Percentiles rank a stretch among this genome's conserved stretches.
Evolutionary conservation across 2,113 vertebrate species (phyloP).

Genomic region (Cyprinodon variegatus): DNA sequence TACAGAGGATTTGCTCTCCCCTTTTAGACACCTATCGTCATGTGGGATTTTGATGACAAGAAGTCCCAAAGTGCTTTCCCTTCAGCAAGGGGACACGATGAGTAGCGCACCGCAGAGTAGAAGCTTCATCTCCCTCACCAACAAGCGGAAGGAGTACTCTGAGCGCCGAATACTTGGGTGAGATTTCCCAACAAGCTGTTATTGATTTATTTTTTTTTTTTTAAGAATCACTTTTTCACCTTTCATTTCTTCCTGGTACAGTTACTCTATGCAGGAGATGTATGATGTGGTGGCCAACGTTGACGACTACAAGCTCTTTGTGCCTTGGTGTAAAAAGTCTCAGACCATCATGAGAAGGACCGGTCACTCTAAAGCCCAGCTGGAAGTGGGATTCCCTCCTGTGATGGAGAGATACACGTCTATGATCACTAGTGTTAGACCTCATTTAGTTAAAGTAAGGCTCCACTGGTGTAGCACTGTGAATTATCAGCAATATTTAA

Average conservation of each 20-base stretch:
- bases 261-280: slow-evolving; percentile 97
- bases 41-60: slow-evolving; percentile 82
- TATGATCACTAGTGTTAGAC: slow-evolving; percentile 89
- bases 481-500: not conserved
- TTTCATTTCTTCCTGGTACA: slow-evolving; percentile 36
- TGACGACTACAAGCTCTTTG: slow-evolving; percentile 93
- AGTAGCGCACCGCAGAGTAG: slow-evolving; percentile 69
- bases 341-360: slow-evolving; percentile 86
- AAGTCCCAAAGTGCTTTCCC: slow-evolving; percentile 61
- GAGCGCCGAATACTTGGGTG: slow-evolving; percentile 94
- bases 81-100: slow-evolving; percentile 65
- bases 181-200: slow-evolving; percentile 17
- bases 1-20: slow-evolving; percentile 13
- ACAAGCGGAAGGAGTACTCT: slow-evolving; percentile 92
- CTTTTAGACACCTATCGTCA: slow-evolving; percentile 80
- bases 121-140: slow-evolving; percentile 89
- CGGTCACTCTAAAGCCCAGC: slow-evolving; percentile 88
- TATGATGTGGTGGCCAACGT: slow-evolving; percentile 92
- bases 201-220: not conserved
- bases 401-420: slow-evolving; percentile 92
- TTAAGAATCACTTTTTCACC: not conserved
- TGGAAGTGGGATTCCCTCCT: slow-evolving; percentile 93
- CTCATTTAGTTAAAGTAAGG: slow-evolving; percentile 93
- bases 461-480: not conserved
- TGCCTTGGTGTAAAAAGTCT: slow-evolving; percentile 96